Evolutionary conservation across 2,113 vertebrate species (phyloP).

Genomic region (Alligator sinensis): DNA sequence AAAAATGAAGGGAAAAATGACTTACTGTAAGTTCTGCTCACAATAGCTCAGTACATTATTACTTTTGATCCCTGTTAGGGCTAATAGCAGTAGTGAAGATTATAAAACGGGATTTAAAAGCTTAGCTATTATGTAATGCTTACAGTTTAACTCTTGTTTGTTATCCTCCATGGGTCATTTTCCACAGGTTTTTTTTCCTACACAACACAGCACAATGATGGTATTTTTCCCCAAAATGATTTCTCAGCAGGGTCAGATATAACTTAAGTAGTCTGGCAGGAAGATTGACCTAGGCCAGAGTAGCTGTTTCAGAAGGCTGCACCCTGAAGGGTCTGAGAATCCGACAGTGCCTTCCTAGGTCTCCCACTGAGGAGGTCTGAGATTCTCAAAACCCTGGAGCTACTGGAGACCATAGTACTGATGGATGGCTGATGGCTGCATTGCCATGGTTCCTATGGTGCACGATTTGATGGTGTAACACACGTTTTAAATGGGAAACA

Average conservation of each 20-base stretch:
- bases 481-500: background rate
- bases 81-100: background rate
- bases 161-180: background rate
- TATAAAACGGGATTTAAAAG: background rate
- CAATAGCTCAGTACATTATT: background rate
- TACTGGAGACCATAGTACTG: background rate
- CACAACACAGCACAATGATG: background rate
- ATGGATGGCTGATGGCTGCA: background rate
- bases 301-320: background rate
- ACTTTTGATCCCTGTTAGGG: background rate
- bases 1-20: background rate
- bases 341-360: background rate
- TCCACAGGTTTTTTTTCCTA: background rate
- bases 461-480: background rate
- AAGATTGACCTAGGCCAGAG: background rate
- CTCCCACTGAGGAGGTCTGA: background rate
- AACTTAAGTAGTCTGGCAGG: background rate
- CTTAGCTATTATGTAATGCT: background rate
- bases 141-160: background rate
- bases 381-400: background rate
- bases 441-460: background rate
- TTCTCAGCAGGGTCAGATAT: background rate
- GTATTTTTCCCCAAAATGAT: background rate
- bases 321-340: background rate
- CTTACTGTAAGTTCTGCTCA: background rate